Conservation (phyloP, 2,888 invertebrate genomes). For the Cerceris rybyensis region DNA sequence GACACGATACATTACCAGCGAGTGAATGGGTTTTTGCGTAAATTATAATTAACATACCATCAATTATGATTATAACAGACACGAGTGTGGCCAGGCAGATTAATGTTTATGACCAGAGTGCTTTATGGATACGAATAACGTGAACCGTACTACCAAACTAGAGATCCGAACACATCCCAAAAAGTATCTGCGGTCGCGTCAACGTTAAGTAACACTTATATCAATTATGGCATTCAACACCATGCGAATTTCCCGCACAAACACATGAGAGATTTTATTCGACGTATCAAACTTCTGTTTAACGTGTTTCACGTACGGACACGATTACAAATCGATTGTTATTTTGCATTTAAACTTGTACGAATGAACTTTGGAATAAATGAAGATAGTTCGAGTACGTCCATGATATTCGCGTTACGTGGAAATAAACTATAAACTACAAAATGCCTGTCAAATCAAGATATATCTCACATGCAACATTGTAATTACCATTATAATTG, state of each 20-base stretch:
- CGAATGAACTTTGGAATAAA: too few species aligned
- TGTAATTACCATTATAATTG: conserved; percentile 31
- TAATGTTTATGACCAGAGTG: conserved; percentile 63
- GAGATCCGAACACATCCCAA: conserved; percentile 32
- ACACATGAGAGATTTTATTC: background rate
- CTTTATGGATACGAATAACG: conserved; percentile 59
- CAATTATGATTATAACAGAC: conserved; percentile 63
- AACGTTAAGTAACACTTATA: background rate
- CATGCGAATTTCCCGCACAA: too few species aligned
- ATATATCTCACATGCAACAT: conserved; percentile 30
- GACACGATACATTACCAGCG: conserved; percentile 24
- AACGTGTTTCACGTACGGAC: background rate
- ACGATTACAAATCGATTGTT: background rate
- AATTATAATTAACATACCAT: conserved; percentile 69
- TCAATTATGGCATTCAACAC: background rate
- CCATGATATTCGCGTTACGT: conserved; percentile 28
- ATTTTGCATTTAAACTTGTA: too few species aligned
- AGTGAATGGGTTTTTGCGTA: conserved; percentile 62
- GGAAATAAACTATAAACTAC: background rate
- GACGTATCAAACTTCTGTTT: background rate
- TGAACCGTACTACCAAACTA: conserved; percentile 45
- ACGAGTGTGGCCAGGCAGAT: conserved; percentile 52
- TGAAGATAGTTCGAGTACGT: background rate
- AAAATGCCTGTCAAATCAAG: background rate
- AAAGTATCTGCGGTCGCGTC: conserved; percentile 37